These are phyloP conservation scores for Nanger granti DNA, from an alignment of 2,113 vertebrate genomes.

Conservation along the genomic window DNA sequence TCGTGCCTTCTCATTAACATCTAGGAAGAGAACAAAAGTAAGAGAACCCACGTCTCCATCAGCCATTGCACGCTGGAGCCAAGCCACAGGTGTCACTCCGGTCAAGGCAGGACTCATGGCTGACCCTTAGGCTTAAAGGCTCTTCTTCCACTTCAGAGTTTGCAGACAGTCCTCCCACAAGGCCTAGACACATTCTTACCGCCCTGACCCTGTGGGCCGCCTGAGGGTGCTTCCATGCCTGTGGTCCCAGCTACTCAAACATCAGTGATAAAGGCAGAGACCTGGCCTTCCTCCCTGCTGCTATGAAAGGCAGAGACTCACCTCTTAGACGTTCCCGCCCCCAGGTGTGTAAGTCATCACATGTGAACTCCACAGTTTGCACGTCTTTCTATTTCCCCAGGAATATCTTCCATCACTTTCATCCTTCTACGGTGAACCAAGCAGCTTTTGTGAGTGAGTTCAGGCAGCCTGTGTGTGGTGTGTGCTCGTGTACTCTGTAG, in stretches of 20 bases:
- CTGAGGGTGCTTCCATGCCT: background rate
- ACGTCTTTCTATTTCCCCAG: background rate
- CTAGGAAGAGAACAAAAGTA: background rate
- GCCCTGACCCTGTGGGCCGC: background rate
- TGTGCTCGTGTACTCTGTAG: background rate
- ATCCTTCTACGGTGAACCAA: fast-evolving
- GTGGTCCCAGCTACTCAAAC: background rate
- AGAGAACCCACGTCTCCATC: background rate
- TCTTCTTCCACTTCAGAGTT: background rate
- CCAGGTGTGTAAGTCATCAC: fast-evolving
- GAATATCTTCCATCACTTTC: background rate
- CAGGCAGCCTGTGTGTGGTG: background rate
- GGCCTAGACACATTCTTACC: fast-evolving
- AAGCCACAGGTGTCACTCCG: background rate
- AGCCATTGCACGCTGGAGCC: background rate
- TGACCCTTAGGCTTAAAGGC: background rate
- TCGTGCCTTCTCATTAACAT: background rate
- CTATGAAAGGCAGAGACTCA: fast-evolving
- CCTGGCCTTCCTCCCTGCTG: too few relatives aligned
- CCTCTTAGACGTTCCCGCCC: too few relatives aligned
- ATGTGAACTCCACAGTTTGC: fast-evolving
- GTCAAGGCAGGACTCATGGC: background rate
- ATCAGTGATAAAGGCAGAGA: too few relatives aligned
- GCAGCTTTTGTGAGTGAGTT: fast-evolving
- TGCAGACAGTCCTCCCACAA: background rate